phyloP scores from a whole-genome alignment of 1,140 invertebrate genomes.

The Caenorhabditis brenneri region DNA sequence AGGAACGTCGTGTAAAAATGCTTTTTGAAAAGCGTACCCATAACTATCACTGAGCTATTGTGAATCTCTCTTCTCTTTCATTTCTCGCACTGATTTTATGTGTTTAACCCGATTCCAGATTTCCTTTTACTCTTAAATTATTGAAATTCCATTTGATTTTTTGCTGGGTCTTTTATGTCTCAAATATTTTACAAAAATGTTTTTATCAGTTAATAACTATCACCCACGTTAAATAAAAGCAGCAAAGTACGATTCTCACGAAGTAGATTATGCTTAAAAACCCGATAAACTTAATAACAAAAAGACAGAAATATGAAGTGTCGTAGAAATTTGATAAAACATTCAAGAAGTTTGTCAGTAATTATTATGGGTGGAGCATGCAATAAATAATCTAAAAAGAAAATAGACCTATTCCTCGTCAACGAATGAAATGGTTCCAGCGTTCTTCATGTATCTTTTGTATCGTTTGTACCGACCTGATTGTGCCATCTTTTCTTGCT shows the following conservation, averaged over 20 bases:
- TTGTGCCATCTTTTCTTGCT: slow-evolving; percentile 80
- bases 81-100: neutral
- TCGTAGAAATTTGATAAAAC: neutral
- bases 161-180: neutral
- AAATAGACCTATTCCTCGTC: slow-evolving; percentile 57
- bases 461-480: slow-evolving; percentile 77
- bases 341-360: neutral
- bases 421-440: slow-evolving; percentile 74
- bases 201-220: slow-evolving; percentile 40
- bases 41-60: neutral
- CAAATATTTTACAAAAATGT: neutral
- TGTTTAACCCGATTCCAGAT: neutral
- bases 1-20: slow-evolving; percentile 30
- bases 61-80: slow-evolving; percentile 6
- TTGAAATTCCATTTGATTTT: neutral
- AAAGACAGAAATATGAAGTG: slow-evolving; percentile 2
- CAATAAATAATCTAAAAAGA: neutral
- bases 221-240: neutral
- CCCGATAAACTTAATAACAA: neutral
- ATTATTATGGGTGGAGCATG: neutral
- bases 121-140: neutral
- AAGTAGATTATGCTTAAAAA: slow-evolving; percentile 4
- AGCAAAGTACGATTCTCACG: neutral
- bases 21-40: slow-evolving; percentile 4
- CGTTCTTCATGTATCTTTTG: slow-evolving; percentile 81